Evolutionary conservation across 2,888 invertebrate genomes (phyloP), one percentile per base, ranked within the genome.

Genomic region (Drosophila yooni): DNA sequence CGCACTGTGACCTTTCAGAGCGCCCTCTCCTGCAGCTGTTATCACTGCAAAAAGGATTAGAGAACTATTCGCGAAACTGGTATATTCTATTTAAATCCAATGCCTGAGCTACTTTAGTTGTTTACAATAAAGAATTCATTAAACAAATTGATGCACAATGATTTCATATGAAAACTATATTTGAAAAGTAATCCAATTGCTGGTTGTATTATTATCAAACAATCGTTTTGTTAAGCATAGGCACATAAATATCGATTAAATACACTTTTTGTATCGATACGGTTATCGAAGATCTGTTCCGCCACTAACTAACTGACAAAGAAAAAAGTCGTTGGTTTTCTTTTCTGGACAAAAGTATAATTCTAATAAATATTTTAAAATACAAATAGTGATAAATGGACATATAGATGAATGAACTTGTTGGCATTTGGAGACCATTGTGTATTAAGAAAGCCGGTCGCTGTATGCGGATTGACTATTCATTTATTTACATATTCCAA

Each of bases 1-100:
- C 95, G 96, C 84, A 96, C 96, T 84, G 94, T 97, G 69, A 95
- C 96, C 64, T 97, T 97, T 92, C 97, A 97, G 93, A 97, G 97
- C 18, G 97, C 98, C 5, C 94, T 96, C 65, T 95, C 95, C 46
- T 98, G 97, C 93, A 95, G 96, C 40, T 98, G 98, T 92, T 97
- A 96, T 91, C 97, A 97, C 91, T 97, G 97, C 93, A 97, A 97
- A 93, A 97, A 97, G 84, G 92, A 93, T 68, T 93, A 92, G 83
- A 50, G 6, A n/a, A 11, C 18, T 8, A 2, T 3, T 29, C 3
- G n/a, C 2, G 21, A 18, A 21, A 38, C 25, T 33, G 29, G 50
- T 48, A 38, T 15, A 43, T n/a, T 75, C 18, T 60, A 56, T 34
- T 43, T 46, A 38, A 46, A 64, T 59, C 33, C 61, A 60, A 62